Percentiles rank a stretch among this genome's conserved stretches.
phyloP scores from a whole-genome alignment of 2,888 invertebrate species.

The Gymnosoma rotundatum region DNA sequence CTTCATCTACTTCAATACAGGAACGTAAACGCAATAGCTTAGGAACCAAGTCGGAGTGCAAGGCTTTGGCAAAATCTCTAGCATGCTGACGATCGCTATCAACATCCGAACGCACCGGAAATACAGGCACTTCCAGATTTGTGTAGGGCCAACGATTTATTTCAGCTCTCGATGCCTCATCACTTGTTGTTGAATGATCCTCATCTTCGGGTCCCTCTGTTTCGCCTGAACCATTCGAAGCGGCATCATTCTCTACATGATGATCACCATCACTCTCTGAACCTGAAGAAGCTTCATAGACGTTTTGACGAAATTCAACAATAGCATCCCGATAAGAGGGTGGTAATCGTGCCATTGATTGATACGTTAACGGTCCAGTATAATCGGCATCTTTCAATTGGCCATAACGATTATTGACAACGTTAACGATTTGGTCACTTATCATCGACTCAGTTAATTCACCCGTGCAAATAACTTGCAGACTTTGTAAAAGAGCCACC shows the following conservation, averaged over 20 bases:
- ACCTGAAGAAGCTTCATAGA: conserved; percentile 84
- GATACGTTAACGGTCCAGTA: conserved; percentile 92
- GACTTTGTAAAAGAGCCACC: conserved; percentile 90
- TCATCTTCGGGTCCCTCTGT: conserved; percentile 89
- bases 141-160: conserved; percentile 82
- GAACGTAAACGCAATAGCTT: conserved; percentile 89
- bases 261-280: conserved; percentile 88
- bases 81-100: conserved; percentile 94
- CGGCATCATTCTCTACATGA: conserved; percentile 86
- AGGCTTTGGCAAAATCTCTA: conserved; percentile 89
- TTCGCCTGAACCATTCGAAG: conserved; percentile 88
- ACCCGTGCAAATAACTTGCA: conserved; percentile 92
- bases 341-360: conserved; percentile 91
- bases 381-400: conserved; percentile 90
- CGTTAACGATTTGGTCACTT: conserved; percentile 83
- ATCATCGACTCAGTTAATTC: conserved; percentile 85
- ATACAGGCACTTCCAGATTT: conserved; percentile 81
- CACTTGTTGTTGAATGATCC: conserved; percentile 83
- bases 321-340: conserved; percentile 91
- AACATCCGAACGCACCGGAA: conserved; percentile 84
- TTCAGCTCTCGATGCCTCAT: conserved; percentile 81
- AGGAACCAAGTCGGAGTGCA: conserved; percentile 89
- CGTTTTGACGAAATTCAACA: conserved; percentile 86
- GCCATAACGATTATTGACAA: conserved; percentile 86
- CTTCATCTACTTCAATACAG: conserved; percentile 94